Evolutionary conservation across 35 echinoderm and acorn worm genomes (phyloP).

Genomic region (Hemicentrotus pulcherrimus): DNA sequence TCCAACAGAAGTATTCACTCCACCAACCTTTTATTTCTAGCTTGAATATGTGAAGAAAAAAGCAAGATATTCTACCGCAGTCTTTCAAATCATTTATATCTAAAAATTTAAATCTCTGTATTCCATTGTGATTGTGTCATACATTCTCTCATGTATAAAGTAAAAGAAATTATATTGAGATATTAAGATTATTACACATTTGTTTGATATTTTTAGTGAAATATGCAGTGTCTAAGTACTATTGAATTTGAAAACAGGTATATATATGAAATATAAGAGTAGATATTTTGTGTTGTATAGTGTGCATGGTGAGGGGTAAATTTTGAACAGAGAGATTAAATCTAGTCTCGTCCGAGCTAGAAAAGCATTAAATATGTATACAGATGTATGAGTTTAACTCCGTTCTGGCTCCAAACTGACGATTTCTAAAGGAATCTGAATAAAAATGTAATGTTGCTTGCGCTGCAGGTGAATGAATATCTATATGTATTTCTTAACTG

Average conservation of each 20-base stretch:
- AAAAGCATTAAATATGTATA: no score
- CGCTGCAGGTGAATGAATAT: no score
- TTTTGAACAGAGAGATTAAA: no score
- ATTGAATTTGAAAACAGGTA: neutral
- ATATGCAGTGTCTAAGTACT: neutral
- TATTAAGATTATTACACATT: neutral
- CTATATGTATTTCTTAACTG: no score
- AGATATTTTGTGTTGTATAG: neutral
- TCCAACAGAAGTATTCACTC: no score
- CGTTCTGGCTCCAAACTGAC: no score
- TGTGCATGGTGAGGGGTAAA: neutral
- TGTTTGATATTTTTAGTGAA: slow-evolving; percentile 1
- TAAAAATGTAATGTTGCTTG: no score
- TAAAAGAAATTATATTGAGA: neutral
- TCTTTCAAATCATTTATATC: neutral
- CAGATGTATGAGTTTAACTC: no score
- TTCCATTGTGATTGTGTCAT: neutral
- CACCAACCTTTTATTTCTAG: no score
- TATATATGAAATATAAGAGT: no score
- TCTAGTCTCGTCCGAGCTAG: no score
- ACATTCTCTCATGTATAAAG: neutral
- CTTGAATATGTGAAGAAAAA: neutral
- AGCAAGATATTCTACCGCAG: neutral
- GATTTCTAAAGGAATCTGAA: no score
- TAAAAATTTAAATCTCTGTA: neutral